Percentiles rank a stretch among this genome's conserved stretches.
These are phyloP conservation scores for Periophthalmodon schlosseri DNA, from an alignment of 2,113 vertebrate species.

Conservation along the genomic window DNA sequence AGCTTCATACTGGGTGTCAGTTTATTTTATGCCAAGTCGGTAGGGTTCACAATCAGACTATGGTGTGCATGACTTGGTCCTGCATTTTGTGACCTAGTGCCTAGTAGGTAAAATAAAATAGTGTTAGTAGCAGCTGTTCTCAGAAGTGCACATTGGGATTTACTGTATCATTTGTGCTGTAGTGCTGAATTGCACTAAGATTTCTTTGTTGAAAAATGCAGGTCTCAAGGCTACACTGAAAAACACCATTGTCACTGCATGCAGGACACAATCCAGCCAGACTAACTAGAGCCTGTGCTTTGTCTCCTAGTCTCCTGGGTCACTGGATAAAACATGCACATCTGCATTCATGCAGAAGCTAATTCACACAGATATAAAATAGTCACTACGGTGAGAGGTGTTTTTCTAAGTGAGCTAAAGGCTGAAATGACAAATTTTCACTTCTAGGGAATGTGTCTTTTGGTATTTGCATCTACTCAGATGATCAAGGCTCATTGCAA, in stretches of 20 bases:
- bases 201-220: conserved; percentile 9
- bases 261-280: conserved; percentile 39
- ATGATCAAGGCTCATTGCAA: conserved; percentile 39
- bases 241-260: conserved; percentile 30
- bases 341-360: conserved; percentile 42
- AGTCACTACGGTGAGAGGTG: conserved; percentile 42
- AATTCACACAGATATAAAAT: conserved; percentile 45
- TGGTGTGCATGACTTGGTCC: background rate
- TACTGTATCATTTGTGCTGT: background rate
- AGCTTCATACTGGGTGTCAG: background rate
- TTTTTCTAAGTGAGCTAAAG: conserved; percentile 37
- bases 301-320: conserved; percentile 41
- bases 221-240: background rate
- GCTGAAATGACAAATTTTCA: conserved; percentile 50
- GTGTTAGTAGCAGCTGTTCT: conserved; percentile 6
- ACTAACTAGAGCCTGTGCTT: conserved; percentile 29
- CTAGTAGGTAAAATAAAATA: background rate
- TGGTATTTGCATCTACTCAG: conserved; percentile 23
- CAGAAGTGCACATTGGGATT: background rate
- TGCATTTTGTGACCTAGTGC: background rate
- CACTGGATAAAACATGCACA: conserved; percentile 51
- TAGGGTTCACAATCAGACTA: background rate
- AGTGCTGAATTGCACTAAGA: background rate
- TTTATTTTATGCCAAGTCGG: background rate
- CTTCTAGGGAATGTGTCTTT: conserved; percentile 40